Conservation (phyloP, 2,888 invertebrate species). For the Heliconius ismenius region DNA sequence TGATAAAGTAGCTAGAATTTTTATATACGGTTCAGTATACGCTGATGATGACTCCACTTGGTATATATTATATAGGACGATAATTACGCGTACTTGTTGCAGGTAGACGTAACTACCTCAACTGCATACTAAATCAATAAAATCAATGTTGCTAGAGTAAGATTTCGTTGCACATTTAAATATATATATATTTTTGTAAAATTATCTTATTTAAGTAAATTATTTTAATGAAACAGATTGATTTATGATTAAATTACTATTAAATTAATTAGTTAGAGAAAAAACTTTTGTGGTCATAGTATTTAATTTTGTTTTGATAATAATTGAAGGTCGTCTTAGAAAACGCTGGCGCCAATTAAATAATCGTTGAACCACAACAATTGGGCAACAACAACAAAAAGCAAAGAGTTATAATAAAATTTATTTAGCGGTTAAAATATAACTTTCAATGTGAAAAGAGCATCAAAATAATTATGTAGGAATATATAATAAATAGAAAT, state of each 20-base stretch:
- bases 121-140: constrained; percentile 23
- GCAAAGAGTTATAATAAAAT: neutral
- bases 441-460: neutral
- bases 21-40: neutral
- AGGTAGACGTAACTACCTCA: neutral
- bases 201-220: neutral
- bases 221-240: neutral
- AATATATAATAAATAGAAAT: too few relatives aligned
- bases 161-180: constrained; percentile 2
- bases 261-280: neutral
- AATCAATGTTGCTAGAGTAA: constrained; percentile 17
- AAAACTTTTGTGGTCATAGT: neutral
- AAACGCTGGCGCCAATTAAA: neutral
- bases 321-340: neutral
- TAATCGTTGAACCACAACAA: neutral
- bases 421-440: neutral
- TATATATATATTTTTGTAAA: neutral
- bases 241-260: too few relatives aligned
- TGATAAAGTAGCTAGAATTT: neutral
- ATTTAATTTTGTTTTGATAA: neutral
- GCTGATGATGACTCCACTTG: neutral
- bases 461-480: neutral
- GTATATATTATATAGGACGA: constrained; percentile 9
- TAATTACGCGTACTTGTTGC: constrained; percentile 26
- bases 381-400: neutral